Evolutionary conservation across 2,113 vertebrate species (phyloP).

Genomic region (Oryzias melastigma): DNA sequence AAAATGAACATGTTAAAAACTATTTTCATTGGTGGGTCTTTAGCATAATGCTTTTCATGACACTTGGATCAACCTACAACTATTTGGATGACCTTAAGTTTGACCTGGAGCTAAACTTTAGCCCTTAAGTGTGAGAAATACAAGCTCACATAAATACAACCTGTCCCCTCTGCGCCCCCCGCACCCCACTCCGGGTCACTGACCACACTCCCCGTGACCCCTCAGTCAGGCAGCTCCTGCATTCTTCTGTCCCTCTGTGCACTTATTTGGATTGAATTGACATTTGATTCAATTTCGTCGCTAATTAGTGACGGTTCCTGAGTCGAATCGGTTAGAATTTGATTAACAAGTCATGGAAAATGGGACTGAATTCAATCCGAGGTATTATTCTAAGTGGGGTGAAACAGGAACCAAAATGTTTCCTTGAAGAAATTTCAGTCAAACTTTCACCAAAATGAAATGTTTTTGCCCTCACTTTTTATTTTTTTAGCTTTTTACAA

Average conservation of each 20-base stretch:
- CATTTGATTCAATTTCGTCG: background rate
- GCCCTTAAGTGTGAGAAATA: background rate
- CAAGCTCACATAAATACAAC: conserved; percentile 1
- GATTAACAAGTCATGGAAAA: background rate
- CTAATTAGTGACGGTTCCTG: background rate
- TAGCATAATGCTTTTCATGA: too few species aligned
- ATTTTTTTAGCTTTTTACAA: too few species aligned
- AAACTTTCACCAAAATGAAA: too few species aligned
- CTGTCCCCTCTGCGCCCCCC: background rate
- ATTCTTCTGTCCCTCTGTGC: background rate
- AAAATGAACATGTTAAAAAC: too few species aligned
- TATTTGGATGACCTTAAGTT: background rate
- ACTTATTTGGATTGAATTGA: background rate
- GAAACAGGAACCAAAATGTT: background rate
- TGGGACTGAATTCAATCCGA: background rate
- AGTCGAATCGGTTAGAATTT: background rate
- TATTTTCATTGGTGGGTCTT: too few species aligned
- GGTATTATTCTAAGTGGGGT: background rate
- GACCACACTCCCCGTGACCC: conserved; percentile 37
- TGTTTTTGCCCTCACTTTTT: too few species aligned
- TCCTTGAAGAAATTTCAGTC: background rate
- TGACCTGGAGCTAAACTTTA: background rate
- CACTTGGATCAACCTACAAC: background rate
- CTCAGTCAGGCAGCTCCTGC: conserved; percentile 4
- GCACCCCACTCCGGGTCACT: conserved; percentile 27